Evolutionary conservation across 2,888 invertebrate species (phyloP), one percentile per base, ranked within the genome.

Genomic region (Andrena bicolor): DNA sequence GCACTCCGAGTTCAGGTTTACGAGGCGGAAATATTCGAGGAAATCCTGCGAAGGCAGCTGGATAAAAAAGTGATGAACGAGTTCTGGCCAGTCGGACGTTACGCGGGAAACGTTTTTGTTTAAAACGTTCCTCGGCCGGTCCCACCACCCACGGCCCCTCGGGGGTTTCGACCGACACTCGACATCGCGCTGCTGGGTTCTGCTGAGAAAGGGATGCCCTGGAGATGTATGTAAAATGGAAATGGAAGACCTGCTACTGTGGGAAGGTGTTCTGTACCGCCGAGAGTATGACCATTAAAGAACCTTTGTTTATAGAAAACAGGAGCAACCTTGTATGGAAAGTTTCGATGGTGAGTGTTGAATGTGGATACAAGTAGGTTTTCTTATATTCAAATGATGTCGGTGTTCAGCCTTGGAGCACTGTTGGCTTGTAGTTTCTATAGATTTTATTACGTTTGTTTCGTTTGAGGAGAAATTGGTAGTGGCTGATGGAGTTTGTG

Each of bases 11-110:
- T 73, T 26, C 60, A 3, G 64, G 60, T 84, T 81, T 81, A 81
- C 76, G 81, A 81, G 81, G 69, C 65, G 84, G 72, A 85, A 84
- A 84, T 78, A 84, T 81, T 84, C 75, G 49, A 70, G 71, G 72
- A 69, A 85, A 75, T 35, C 81, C 61, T 53, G 48, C 58, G 70
- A 80, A 53, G 20, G 49, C 64, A 60, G 35, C 53, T 41, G 66
- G 35, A 72, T 76, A 73, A 84, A 84, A 75, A 78, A 68, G 70
- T 84, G 74, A 84, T 63, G 76, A 76, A 83, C 84, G 80, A 76
- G 61, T 76, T 63, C 63, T 51, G 74, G 70, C 61, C 48, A 53
- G 69, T 69, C 61, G 72, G 49, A 63, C 61, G 81, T 72, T 73
- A 60, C 69, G 28, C n/a, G 66, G 56, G 13, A 20, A 35, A 13